These are phyloP conservation scores for Bombycilla garrulus DNA, from an alignment of 2,113 vertebrate species.

Conservation along the genomic window DNA sequence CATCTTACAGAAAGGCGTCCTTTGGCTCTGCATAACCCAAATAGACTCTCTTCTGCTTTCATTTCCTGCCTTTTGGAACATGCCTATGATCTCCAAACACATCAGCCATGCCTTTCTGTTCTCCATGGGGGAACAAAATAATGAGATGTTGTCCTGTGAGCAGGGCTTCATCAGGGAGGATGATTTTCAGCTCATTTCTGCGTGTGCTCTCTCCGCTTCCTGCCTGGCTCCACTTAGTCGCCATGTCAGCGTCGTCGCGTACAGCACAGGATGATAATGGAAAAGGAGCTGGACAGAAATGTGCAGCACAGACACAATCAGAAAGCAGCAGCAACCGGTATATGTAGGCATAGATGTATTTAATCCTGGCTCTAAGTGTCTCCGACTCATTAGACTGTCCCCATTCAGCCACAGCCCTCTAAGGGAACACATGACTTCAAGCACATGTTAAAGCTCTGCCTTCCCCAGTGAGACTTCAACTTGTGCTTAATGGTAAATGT, in stretches of 20 bases:
- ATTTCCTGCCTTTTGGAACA: neutral
- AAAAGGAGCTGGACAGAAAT: neutral
- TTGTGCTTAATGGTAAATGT: neutral
- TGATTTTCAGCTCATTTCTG: neutral
- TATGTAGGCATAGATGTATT: neutral
- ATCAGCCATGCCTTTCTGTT: neutral
- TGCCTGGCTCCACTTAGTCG: neutral
- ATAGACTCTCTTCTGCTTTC: neutral
- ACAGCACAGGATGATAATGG: neutral
- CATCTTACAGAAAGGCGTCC: neutral
- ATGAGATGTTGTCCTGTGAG: conserved; percentile 25
- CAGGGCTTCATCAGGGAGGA: neutral
- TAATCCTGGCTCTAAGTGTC: neutral
- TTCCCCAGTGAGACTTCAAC: neutral
- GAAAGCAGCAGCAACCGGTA: neutral
- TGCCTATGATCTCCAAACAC: neutral
- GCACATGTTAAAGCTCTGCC: neutral
- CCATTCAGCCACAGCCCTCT: neutral
- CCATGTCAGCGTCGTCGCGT: neutral
- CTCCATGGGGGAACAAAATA: conserved; percentile 35
- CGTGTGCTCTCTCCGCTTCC: rapidly evolving
- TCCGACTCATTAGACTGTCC: neutral
- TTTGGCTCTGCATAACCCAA: neutral
- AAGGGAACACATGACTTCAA: neutral
- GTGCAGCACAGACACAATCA: neutral